Evolutionary conservation across 2,113 vertebrate genomes (phyloP).

Genomic region (Himantopus leucocephalus): DNA sequence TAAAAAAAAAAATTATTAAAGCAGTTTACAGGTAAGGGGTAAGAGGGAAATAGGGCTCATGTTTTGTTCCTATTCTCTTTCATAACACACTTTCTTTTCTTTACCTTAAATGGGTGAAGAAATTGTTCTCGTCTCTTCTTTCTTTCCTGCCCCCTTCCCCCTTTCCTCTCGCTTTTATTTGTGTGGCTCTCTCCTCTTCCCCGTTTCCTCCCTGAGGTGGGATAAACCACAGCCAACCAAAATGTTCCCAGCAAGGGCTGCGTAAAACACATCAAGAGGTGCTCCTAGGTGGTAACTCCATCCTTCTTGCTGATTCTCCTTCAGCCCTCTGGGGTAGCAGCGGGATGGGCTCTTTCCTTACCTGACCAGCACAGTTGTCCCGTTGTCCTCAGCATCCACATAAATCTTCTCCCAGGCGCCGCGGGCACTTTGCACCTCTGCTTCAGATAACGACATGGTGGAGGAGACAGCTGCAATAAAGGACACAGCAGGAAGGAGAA

Average conservation of each 20-base stretch:
- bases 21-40: not conserved
- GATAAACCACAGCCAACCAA: not conserved
- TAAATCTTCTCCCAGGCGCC: slow-evolving; percentile 52
- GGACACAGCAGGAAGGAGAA: not conserved
- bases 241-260: not conserved
- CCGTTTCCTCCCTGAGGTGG: not conserved
- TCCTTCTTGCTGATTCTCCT: not conserved
- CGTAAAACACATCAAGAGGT: not conserved
- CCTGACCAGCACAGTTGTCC: slow-evolving; percentile 55
- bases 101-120: not conserved
- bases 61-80: not conserved
- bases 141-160: not conserved
- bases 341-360: not conserved
- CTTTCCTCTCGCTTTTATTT: not conserved
- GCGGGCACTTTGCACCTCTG: slow-evolving; percentile 48
- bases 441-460: slow-evolving; percentile 41
- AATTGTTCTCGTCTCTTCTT: not conserved
- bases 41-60: not conserved
- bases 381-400: slow-evolving; percentile 49
- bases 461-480: not conserved
- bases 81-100: not conserved
- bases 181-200: not conserved
- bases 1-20: not conserved
- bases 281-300: not conserved
- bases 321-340: not conserved